These are phyloP conservation scores for Charanyca ferruginea DNA, from an alignment of 2,888 invertebrate species.

Conservation along the genomic window DNA sequence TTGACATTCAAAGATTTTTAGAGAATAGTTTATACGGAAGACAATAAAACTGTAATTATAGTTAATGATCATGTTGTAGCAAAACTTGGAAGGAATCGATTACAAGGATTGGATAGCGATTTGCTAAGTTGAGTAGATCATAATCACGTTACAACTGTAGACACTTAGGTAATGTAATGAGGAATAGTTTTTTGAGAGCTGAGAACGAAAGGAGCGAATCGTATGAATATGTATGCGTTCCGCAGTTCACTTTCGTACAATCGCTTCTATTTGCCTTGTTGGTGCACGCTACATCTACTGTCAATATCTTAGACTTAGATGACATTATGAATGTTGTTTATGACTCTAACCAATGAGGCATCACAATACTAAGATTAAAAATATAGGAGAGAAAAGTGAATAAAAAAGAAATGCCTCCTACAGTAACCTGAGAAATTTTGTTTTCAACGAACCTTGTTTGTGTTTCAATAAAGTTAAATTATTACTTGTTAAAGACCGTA, in stretches of 20 bases:
- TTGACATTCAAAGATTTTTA: constrained; percentile 32
- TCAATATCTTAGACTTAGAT: constrained; percentile 50
- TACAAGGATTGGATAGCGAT: background rate
- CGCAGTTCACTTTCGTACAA: constrained; percentile 61
- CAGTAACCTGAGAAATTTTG: background rate
- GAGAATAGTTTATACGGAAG: constrained; percentile 20
- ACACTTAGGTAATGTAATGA: constrained; percentile 50
- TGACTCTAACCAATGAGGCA: too few relatives aligned
- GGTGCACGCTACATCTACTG: constrained; percentile 49
- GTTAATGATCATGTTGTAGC: background rate
- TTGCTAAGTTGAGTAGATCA: background rate
- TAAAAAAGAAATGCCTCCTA: background rate
- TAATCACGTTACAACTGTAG: constrained; percentile 1
- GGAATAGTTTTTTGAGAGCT: constrained; percentile 56
- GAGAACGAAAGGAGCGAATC: constrained; percentile 61
- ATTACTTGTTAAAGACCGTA: constrained; percentile 19
- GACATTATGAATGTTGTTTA: constrained; percentile 29
- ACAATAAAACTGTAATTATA: background rate
- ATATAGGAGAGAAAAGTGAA: background rate
- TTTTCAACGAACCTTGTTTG: background rate
- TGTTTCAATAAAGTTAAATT: constrained; percentile 16
- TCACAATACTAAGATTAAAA: constrained; percentile 6
- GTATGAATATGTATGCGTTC: constrained; percentile 63
- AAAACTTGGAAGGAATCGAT: background rate
- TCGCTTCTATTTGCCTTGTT: constrained; percentile 48